Evolutionary conservation across 2,888 invertebrate species (phyloP).

Genomic region (Dicycla oo): DNA sequence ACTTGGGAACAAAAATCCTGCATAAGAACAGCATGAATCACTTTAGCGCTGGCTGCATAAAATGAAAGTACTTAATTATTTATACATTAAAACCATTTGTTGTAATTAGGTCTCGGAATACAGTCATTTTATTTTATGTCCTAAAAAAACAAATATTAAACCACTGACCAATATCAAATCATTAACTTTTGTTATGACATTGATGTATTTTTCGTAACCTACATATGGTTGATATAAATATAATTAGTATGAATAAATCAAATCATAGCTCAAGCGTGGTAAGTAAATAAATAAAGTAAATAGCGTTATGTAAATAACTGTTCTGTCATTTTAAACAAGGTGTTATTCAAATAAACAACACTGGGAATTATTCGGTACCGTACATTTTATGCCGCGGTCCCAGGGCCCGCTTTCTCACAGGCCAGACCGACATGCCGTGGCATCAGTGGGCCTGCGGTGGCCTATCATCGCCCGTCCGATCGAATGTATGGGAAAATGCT

Average conservation of each 20-base stretch:
- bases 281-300: too few species aligned
- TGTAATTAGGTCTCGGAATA: not conserved
- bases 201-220: slow-evolving; percentile 5
- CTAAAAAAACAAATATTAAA: not conserved
- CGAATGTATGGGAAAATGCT: too few species aligned
- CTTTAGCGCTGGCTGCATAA: not conserved
- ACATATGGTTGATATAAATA: not conserved
- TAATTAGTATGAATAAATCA: not conserved
- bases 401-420: too few species aligned
- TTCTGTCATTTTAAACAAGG: not conserved
- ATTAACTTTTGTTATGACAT: slow-evolving; percentile 15
- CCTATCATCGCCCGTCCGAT: too few species aligned
- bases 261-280: not conserved
- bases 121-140: not conserved
- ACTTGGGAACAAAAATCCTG: slow-evolving; percentile 2
- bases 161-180: not conserved
- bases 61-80: not conserved
- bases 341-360: not conserved
- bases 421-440: too few species aligned
- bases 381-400: too few species aligned
- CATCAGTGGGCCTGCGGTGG: too few species aligned
- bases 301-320: slow-evolving; percentile 14
- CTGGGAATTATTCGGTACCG: not conserved
- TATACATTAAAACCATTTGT: not conserved
- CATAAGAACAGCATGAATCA: slow-evolving; percentile 2